Base-by-base conservation (phyloP, 2,797 vertebrate genomes). In the Telmatherina bonti region DNA sequence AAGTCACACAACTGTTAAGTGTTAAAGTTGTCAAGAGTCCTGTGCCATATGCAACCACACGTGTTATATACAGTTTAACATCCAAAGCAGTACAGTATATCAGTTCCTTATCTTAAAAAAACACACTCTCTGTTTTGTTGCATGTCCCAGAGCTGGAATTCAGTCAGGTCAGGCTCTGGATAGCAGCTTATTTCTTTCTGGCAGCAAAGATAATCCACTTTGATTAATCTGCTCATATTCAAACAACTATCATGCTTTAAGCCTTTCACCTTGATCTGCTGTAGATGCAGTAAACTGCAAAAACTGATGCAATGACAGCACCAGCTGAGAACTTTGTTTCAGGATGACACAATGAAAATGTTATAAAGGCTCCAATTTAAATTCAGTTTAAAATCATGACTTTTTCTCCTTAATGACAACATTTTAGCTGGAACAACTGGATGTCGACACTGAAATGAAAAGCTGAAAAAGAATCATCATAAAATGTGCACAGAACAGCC, bases 201-300 rank as follows among this genome's bases (percentile, higher is more conserved):
- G 58, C 71, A 30, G 24, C 74, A 74, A 62, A 85, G 86, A 90
- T 87, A 86, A 89, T 86, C 87, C 78, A 88, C 82, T 84, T 83
- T 91, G 88, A 90, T 90, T 75, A 89, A 91, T 88, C 80, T 84
- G 80, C 81, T 89, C 84, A 78, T 81, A 84, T 85, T 85, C 81
- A 78, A 70, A 78, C 24, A 76, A 84, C 85, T 81, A 72, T 79
- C 81, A 81, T 79, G 64, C 78, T 83, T 63, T 72, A 82, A 85
- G 75, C 74, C 57, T 54, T 85, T 64, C 73, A 82, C 75, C 81
- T 87, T 80, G 74, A 87, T 87, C 71, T 74, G 85, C 77, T 73
- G 76, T 89, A 45, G 8, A 45, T 45, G 20, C 15, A 86, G 78
- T 9, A 1, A 62, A 63, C 59, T 5, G 36, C 76, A 75, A 76